These are phyloP conservation scores for Mechanitis mazaeus DNA, from an alignment of 2,888 invertebrate genomes.

Conservation along the genomic window DNA sequence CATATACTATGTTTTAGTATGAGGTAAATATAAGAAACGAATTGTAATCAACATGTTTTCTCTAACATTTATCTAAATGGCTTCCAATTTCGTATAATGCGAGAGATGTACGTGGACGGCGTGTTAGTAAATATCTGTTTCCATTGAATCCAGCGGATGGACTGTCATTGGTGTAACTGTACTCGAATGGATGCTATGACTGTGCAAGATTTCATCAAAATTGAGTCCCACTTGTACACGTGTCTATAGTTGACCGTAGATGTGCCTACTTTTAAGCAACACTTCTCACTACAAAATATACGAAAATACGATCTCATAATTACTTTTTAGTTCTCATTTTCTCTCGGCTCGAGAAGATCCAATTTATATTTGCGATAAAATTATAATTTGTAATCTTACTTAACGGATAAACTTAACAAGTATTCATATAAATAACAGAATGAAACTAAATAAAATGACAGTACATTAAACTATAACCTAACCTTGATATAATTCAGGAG, in stretches of 20 bases:
- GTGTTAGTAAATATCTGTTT: conserved; percentile 29
- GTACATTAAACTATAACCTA: no score
- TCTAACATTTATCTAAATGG: conserved; percentile 21
- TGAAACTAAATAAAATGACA: no score
- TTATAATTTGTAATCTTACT: conserved; percentile 7
- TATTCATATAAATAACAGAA: no score
- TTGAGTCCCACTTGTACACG: conserved; percentile 52
- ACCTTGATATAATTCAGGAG: not conserved
- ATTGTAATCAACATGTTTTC: conserved; percentile 11
- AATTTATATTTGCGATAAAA: conserved; percentile 9
- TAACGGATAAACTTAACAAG: no score
- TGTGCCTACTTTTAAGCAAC: conserved; percentile 15
- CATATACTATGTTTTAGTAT: not conserved
- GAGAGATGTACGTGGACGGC: conserved; percentile 24
- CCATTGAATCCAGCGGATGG: conserved; percentile 25
- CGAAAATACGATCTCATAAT: no score
- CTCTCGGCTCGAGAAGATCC: not conserved
- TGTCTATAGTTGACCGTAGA: conserved; percentile 41
- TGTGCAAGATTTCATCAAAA: conserved; percentile 64
- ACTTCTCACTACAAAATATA: not conserved
- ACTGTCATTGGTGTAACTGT: conserved; percentile 66
- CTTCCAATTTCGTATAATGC: conserved; percentile 26
- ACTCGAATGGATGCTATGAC: conserved; percentile 62
- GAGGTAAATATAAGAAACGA: not conserved
- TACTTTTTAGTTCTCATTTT: no score